Percentiles rank a stretch among this genome's conserved stretches.
Conservation (phyloP, 2,797 vertebrate species). For the Craterocephalus amniculus region DNA sequence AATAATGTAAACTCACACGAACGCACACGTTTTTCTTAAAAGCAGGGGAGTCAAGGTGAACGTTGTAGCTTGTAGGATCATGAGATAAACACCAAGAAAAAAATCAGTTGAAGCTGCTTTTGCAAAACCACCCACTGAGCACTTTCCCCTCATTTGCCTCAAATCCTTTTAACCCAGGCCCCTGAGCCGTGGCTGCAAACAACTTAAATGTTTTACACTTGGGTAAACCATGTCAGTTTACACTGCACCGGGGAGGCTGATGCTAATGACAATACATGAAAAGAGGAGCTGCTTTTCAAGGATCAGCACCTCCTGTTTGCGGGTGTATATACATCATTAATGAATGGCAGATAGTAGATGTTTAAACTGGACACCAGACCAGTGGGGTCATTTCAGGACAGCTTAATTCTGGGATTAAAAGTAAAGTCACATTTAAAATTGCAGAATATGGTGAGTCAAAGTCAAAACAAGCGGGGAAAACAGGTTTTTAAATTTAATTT, state of each 20-base stretch:
- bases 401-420: slow-evolving; percentile 2
- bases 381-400: slow-evolving; percentile 4
- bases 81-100: slow-evolving; percentile 22
- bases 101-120: slow-evolving; percentile 43
- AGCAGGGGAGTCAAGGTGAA: slow-evolving; percentile 15
- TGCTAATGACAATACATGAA: slow-evolving; percentile 29
- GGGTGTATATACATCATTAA: slow-evolving; percentile 21
- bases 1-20: background rate
- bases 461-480: background rate
- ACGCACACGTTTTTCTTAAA: slow-evolving; percentile 3
- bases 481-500: too few species aligned
- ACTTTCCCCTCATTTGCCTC: slow-evolving; percentile 47
- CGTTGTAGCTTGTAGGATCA: slow-evolving; percentile 3
- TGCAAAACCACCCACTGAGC: slow-evolving; percentile 41
- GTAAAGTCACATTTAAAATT: too few species aligned
- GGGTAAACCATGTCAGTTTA: slow-evolving; percentile 24
- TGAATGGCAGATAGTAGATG: background rate
- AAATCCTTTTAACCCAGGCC: slow-evolving; percentile 54
- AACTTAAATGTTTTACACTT: slow-evolving; percentile 55
- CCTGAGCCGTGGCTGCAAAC: slow-evolving; percentile 42
- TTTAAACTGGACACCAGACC: slow-evolving; percentile 3
- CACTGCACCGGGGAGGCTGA: slow-evolving; percentile 21
- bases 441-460: too few species aligned
- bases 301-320: slow-evolving; percentile 6
- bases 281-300: slow-evolving; percentile 3